Evolutionary conservation across 35 echinoderm and acorn worm genomes (phyloP), one percentile per base, ranked within the genome.

Genomic region (Eucidaris tribuloides): DNA sequence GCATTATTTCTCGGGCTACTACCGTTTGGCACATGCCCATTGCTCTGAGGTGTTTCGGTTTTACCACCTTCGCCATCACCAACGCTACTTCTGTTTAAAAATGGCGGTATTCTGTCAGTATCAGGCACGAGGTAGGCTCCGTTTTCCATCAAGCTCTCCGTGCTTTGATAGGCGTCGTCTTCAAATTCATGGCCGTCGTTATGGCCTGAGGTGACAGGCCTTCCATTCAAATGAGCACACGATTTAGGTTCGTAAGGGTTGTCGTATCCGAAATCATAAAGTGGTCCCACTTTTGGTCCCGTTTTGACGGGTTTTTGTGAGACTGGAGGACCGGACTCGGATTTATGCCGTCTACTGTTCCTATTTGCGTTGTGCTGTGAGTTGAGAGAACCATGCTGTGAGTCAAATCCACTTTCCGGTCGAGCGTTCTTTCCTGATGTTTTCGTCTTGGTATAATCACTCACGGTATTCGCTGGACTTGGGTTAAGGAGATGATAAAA

Each of bases 211-310:
- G 13, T 20, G 68, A 19, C 38, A 74, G 68, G 5, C 35, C 35
- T 74, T 74, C 25, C 68, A 7, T 23, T n/a, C 22, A 22, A 22
- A 43, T 33, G 36, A 36, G 68, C 4, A 44, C 68, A 35, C 9
- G 24, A n/a, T 27, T 41, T 6, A 11, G 3, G 17, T 43, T 72
- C 36, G 34, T 35, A 9, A 72, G 20, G 20, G 33, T 20, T 15
- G 66, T 74, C 68, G 37, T 74, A 74, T 7, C 38, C 68, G 44
- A 40, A 40, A 22, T 74, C 68, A 40, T 74, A 74, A 20, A 33
- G 33, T 3, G 38, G 35, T 35, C 37, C 61, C 61, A 64, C 37
- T 64, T 27, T 64, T 15, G 1, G 13, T 14, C 61, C 28, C 5
- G n/a, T n/a, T n/a, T 63, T 25, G 19, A 0, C 0, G 2, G 18